These are phyloP conservation scores for Aphelenchoides bicaudatus DNA, from an alignment of 2,888 invertebrate species.

Conservation along the genomic window DNA sequence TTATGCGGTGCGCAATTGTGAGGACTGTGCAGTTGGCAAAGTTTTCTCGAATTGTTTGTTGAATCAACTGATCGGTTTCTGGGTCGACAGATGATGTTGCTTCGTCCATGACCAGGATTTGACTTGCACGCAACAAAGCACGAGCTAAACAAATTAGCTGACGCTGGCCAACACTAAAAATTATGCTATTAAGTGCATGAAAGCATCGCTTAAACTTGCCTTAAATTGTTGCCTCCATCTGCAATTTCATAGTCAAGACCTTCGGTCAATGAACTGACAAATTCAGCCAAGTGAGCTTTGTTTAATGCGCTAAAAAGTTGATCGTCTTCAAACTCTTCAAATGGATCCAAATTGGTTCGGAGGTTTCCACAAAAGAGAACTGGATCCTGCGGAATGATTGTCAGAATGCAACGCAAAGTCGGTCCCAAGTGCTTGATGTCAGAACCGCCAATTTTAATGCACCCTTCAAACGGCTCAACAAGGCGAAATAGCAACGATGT, in stretches of 20 bases:
- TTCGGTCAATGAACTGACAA: constrained; percentile 73
- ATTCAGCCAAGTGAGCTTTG: constrained; percentile 80
- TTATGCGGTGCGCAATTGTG: constrained; percentile 75
- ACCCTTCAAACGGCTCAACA: constrained; percentile 38
- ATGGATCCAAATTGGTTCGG: constrained; percentile 87
- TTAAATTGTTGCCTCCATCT: constrained; percentile 82
- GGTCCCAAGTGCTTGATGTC: constrained; percentile 73
- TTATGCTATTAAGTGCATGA: neutral
- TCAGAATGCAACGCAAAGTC: constrained; percentile 69
- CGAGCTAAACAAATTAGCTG: constrained; percentile 56
- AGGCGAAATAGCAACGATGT: constrained; percentile 46
- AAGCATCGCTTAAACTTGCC: constrained; percentile 40
- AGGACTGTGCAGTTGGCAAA: constrained; percentile 69
- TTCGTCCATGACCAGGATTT: constrained; percentile 67
- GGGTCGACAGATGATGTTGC: constrained; percentile 64
- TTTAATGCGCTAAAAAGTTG: constrained; percentile 82
- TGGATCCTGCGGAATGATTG: constrained; percentile 72
- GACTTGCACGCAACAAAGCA: constrained; percentile 45
- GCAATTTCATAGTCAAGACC: constrained; percentile 76
- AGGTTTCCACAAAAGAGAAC: constrained; percentile 66
- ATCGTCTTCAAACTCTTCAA: constrained; percentile 73
- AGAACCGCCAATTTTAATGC: constrained; percentile 39
- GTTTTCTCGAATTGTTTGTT: constrained; percentile 74
- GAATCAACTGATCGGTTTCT: constrained; percentile 60
- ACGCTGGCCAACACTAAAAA: constrained; percentile 53